These are phyloP conservation scores for Papilio polytes DNA, from an alignment of 1,140 invertebrate species.

Conservation along the genomic window DNA sequence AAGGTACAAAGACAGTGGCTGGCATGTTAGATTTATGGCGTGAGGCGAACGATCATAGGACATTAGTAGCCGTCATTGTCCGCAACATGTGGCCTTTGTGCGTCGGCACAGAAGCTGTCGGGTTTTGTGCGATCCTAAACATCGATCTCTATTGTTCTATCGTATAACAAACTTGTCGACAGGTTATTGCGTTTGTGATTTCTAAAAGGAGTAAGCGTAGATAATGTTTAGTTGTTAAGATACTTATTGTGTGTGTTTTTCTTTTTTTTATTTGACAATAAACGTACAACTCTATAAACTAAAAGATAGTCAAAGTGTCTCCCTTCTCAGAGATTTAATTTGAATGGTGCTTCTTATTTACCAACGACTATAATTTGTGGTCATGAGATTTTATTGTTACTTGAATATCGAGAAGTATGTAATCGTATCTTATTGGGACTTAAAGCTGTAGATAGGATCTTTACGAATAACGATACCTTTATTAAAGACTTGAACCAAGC, in stretches of 20 bases:
- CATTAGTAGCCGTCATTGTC: slow-evolving; percentile 78
- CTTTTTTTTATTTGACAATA: neutral
- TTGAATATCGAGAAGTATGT: neutral
- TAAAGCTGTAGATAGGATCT: no score
- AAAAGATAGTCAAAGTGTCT: neutral
- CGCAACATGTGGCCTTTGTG: slow-evolving; percentile 71
- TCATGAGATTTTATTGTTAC: no score
- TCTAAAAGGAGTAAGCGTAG: slow-evolving; percentile 23
- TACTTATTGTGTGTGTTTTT: slow-evolving; percentile 3
- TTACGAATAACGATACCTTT: no score
- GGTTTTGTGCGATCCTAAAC: slow-evolving; percentile 42
- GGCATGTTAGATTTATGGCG: slow-evolving; percentile 76
- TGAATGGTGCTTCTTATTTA: neutral
- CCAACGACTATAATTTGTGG: neutral
- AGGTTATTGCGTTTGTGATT: slow-evolving; percentile 59
- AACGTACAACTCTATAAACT: neutral
- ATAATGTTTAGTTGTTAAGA: slow-evolving; percentile 23
- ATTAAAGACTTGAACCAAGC: neutral
- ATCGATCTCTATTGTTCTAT: slow-evolving; percentile 64
- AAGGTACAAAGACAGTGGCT: slow-evolving; percentile 71
- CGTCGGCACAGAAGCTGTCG: slow-evolving; percentile 59
- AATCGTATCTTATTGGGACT: neutral
- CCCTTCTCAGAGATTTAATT: neutral
- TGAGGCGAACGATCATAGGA: slow-evolving; percentile 73
- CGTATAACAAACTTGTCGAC: slow-evolving; percentile 77